Evolutionary conservation across 2,888 invertebrate species (phyloP).

Genomic region (Formica aserva): DNA sequence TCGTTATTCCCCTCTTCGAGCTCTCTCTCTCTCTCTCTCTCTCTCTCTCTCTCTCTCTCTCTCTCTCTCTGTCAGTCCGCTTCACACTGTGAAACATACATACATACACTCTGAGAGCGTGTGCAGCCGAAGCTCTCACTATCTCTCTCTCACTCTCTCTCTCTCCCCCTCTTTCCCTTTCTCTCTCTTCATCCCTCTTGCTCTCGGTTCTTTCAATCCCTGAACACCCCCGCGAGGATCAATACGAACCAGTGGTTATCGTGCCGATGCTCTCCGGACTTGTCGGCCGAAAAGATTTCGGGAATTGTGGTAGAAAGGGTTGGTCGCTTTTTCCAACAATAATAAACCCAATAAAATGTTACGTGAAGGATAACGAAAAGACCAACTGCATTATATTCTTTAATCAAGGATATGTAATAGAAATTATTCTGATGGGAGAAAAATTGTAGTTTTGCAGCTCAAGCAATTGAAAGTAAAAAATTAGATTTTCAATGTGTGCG

Average conservation of each 20-base stretch:
- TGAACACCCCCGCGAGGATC: constrained; percentile 81
- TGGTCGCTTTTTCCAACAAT: constrained; percentile 67
- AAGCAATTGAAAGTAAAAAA: not conserved
- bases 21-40: constrained; percentile 49
- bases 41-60: constrained; percentile 52
- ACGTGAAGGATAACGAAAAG: constrained; percentile 62
- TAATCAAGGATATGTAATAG: constrained; percentile 62
- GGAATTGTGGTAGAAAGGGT: constrained; percentile 53
- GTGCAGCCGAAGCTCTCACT: constrained; percentile 37
- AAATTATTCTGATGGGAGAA: constrained; percentile 8
- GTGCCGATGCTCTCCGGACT: constrained; percentile 81
- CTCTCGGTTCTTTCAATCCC: constrained; percentile 67
- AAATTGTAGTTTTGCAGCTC: not conserved
- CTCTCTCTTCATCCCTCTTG: constrained; percentile 56
- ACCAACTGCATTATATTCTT: constrained; percentile 66
- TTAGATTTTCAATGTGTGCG: not conserved
- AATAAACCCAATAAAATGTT: constrained; percentile 69
- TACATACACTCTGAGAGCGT: constrained; percentile 13
- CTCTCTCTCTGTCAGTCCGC: constrained; percentile 48
- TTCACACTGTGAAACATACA: constrained; percentile 47
- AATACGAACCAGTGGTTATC: constrained; percentile 84
- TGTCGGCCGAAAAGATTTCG: constrained; percentile 69
- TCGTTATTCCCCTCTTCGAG: constrained; percentile 46
- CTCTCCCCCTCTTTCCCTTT: constrained; percentile 53
- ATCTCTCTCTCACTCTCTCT: too few relatives aligned